Evolutionary conservation across 2,888 invertebrate species (phyloP).

Genomic region (Sinohyriopsis cumingii): DNA sequence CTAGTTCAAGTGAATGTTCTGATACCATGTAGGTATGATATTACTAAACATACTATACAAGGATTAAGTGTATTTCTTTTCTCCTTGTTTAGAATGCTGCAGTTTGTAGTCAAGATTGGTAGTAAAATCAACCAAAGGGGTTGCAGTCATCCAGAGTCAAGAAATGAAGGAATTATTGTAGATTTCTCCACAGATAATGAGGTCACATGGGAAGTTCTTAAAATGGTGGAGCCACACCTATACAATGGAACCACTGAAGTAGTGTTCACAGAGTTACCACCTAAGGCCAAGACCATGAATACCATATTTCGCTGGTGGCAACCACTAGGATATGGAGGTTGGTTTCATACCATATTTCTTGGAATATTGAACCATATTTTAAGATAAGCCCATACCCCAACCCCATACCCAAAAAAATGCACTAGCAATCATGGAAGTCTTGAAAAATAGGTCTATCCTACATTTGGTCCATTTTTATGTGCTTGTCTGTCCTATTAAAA

Average conservation of each 20-base stretch:
- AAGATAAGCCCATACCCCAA: not conserved
- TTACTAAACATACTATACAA: no score
- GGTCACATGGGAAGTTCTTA: slow-evolving; percentile 66
- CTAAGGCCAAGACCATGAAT: slow-evolving; percentile 63
- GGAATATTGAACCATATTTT: not conserved
- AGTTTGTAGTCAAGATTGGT: slow-evolving; percentile 69
- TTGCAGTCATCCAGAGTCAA: slow-evolving; percentile 58
- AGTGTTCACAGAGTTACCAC: slow-evolving; percentile 65
- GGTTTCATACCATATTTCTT: slow-evolving; percentile 3
- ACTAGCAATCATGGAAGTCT: no score
- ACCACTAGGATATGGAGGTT: slow-evolving; percentile 66
- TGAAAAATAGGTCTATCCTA: no score
- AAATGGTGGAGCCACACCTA: slow-evolving; percentile 57
- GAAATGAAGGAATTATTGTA: slow-evolving; percentile 68
- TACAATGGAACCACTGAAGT: slow-evolving; percentile 57
- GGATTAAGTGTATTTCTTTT: no score
- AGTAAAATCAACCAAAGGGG: slow-evolving; percentile 46
- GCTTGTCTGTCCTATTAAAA: no score
- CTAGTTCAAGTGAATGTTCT: no score
- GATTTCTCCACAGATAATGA: slow-evolving; percentile 70
- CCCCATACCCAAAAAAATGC: not conserved
- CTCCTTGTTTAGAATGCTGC: slow-evolving; percentile 60
- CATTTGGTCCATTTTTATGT: no score
- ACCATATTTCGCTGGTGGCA: slow-evolving; percentile 73
- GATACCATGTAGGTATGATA: no score